Percentiles rank a stretch among this genome's conserved stretches.
These are phyloP conservation scores for Lordiphosa clarofinis DNA, from an alignment of 1,140 invertebrate genomes.

Conservation along the genomic window DNA sequence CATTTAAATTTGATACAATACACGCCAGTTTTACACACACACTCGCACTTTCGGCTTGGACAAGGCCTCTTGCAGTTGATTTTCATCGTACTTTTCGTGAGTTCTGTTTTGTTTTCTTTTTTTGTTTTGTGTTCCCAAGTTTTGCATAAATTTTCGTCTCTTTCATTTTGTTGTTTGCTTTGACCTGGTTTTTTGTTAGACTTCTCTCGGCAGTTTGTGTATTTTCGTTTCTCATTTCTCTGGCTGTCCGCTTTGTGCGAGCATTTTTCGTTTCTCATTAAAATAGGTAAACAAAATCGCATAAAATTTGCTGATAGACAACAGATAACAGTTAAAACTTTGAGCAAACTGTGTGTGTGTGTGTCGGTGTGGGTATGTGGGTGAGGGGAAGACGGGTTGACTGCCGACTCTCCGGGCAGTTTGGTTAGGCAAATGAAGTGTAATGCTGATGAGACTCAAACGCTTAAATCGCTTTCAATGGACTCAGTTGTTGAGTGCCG, in stretches of 20 bases:
- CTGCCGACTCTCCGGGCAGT: conserved; percentile 17
- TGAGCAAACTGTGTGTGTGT: conserved; percentile 45
- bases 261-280: conserved; percentile 72
- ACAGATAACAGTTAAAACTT: conserved; percentile 75
- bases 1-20: conserved; percentile 77
- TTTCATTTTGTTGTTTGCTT: conserved; percentile 72
- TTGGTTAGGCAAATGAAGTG: conserved; percentile 61
- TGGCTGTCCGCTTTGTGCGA: conserved; percentile 29
- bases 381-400: not conserved
- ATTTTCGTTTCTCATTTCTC: conserved; percentile 28
- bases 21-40: conserved; percentile 66
- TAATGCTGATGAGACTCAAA: conserved; percentile 35
- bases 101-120: not conserved
- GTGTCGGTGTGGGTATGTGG: conserved; percentile 8
- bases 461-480: conserved; percentile 24
- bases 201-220: conserved; percentile 41
- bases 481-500: conserved; percentile 38
- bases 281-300: conserved; percentile 77
- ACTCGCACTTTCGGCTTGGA: conserved; percentile 35
- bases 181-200: conserved; percentile 66
- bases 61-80: conserved; percentile 58
- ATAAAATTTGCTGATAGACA: conserved; percentile 75
- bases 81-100: conserved; percentile 59
- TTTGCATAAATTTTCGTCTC: conserved; percentile 73
- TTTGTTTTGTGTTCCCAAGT: conserved; percentile 56